Evolutionary conservation across 2,888 invertebrate species (phyloP).

Genomic region (Macrosiphum euphorbiae): DNA sequence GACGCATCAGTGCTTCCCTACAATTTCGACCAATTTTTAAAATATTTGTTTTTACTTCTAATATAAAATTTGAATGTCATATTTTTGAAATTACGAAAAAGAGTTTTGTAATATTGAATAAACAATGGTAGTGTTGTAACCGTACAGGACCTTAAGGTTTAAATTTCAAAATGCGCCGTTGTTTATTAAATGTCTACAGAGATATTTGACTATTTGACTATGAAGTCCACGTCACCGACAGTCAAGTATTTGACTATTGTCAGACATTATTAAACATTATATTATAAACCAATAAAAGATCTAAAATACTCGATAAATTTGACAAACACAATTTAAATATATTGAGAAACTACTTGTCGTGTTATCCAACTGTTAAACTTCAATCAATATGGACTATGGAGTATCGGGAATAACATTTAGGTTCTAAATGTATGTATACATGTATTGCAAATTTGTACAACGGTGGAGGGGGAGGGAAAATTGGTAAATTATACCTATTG

Average conservation of each 20-base stretch:
- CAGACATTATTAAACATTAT: background rate
- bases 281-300: background rate
- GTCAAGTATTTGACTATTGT: background rate
- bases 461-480: background rate
- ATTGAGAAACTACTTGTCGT: background rate
- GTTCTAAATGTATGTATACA: no score
- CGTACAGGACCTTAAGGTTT: background rate
- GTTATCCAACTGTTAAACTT: background rate
- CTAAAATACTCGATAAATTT: background rate
- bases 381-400: background rate
- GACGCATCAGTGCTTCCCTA: no score
- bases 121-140: background rate
- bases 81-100: background rate
- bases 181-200: background rate
- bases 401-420: background rate
- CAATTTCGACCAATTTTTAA: background rate
- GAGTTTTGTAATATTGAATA: background rate
- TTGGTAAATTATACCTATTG: background rate
- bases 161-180: background rate
- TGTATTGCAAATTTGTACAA: background rate
- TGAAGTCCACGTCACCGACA: background rate
- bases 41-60: background rate
- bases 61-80: background rate
- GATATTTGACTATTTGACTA: background rate
- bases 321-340: background rate